Percentiles rank a stretch among this genome's conserved stretches.
Evolutionary conservation across 2,888 invertebrate genomes (phyloP).

Genomic region (Busseola fusca): DNA sequence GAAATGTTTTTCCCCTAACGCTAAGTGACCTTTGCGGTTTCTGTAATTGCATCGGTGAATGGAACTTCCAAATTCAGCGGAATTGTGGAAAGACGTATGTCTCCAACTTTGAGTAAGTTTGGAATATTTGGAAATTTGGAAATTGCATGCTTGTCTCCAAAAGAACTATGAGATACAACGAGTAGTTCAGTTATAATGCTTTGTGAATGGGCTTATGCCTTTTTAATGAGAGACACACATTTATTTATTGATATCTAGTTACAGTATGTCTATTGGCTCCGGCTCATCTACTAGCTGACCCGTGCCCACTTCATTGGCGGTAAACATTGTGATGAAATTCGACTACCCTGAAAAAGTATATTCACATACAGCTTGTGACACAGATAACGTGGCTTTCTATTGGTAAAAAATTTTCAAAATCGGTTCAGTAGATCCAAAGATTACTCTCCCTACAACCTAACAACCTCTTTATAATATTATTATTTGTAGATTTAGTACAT

Average conservation of each 20-base stretch:
- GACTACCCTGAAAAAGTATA: too few relatives aligned
- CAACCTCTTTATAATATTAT: too few relatives aligned
- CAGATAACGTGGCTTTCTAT: too few relatives aligned
- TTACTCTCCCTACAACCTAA: too few relatives aligned
- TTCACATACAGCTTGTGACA: too few relatives aligned
- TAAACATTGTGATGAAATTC: too few relatives aligned
- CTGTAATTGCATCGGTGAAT: background rate
- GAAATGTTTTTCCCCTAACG: constrained; percentile 34
- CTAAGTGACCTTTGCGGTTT: constrained; percentile 2
- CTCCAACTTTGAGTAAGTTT: background rate
- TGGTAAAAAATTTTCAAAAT: too few relatives aligned
- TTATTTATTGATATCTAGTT: background rate
- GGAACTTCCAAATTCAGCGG: background rate
- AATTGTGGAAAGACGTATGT: background rate
- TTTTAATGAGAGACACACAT: background rate
- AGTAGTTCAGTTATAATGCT: background rate
- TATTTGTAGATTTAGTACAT: background rate
- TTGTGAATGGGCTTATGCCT: background rate
- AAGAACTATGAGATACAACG: background rate
- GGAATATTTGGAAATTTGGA: background rate
- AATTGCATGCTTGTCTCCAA: background rate
- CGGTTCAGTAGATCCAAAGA: too few relatives aligned
- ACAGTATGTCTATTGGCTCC: background rate
- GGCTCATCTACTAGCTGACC: too few relatives aligned
- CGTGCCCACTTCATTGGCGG: too few relatives aligned